Evolutionary conservation across 2,113 vertebrate species (phyloP).

Genomic region (Poecilia latipinna): DNA sequence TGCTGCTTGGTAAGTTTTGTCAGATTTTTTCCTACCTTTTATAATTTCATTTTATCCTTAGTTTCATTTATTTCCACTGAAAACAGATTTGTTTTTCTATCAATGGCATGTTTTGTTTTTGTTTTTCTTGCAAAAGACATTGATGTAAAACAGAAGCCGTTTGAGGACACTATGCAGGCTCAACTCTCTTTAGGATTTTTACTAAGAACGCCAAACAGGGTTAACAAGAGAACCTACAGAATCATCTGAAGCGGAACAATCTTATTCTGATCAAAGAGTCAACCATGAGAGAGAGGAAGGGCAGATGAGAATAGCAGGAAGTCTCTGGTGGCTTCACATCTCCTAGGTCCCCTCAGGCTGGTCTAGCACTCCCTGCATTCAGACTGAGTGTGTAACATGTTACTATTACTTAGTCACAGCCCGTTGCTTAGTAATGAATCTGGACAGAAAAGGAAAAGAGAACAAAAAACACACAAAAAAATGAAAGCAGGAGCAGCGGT

Average conservation of each 20-base stretch:
- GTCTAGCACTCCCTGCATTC: slow-evolving; percentile 14
- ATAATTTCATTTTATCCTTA: neutral
- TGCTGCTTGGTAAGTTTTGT: too few relatives aligned
- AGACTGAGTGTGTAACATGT: slow-evolving; percentile 53
- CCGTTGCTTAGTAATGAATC: slow-evolving; percentile 46
- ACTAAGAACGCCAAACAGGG: neutral
- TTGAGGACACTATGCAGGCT: neutral
- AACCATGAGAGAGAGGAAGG: slow-evolving; percentile 9
- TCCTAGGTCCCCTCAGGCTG: slow-evolving; percentile 19
- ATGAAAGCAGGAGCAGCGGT: slow-evolving; percentile 4
- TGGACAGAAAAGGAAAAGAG: slow-evolving; percentile 22
- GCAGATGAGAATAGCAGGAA: slow-evolving; percentile 41
- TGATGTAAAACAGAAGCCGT: neutral
- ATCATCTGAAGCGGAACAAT: neutral
- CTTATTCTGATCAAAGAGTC: slow-evolving; percentile 18
- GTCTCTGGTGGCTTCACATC: slow-evolving; percentile 17
- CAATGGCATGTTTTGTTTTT: neutral
- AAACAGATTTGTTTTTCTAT: neutral
- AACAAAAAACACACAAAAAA: neutral
- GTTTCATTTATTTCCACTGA: neutral
- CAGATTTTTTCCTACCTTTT: neutral
- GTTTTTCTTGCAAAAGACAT: too few relatives aligned
- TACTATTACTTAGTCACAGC: slow-evolving; percentile 56
- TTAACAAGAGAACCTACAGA: too few relatives aligned
- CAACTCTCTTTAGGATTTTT: neutral